Percentiles rank a stretch among this genome's conserved stretches.
These are phyloP conservation scores for Elaeidobius kamerunicus DNA, from an alignment of 2,888 invertebrate species.

Conservation along the genomic window DNA sequence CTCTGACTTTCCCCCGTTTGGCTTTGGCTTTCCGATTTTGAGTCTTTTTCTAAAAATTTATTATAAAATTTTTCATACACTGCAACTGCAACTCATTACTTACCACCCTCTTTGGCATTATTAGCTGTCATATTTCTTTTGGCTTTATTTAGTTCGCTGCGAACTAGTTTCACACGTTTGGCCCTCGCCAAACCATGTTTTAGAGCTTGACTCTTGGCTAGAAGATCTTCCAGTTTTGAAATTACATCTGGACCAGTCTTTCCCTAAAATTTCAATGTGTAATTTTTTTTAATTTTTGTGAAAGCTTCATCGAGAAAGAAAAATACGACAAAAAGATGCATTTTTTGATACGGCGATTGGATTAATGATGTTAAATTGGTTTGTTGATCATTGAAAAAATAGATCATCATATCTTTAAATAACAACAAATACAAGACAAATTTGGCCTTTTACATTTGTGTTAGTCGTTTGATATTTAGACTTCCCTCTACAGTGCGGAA, in stretches of 20 bases:
- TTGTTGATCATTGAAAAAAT: too few species aligned
- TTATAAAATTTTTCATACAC: neutral
- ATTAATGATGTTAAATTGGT: too few species aligned
- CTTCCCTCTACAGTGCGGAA: too few species aligned
- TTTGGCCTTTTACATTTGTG: too few species aligned
- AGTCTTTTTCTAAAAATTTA: neutral
- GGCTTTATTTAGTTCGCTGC: constrained; percentile 57
- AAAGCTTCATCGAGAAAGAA: too few species aligned
- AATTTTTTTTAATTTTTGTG: constrained; percentile 5
- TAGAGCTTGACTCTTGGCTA: constrained; percentile 61
- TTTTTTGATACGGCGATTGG: too few species aligned
- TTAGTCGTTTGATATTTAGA: too few species aligned
- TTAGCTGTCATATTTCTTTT: constrained; percentile 44
- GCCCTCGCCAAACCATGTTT: constrained; percentile 57
- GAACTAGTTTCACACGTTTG: constrained; percentile 57
- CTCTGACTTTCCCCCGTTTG: too few species aligned
- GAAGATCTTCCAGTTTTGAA: constrained; percentile 57
- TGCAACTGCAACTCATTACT: neutral
- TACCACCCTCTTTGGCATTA: constrained; percentile 23
- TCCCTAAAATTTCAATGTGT: constrained; percentile 36
- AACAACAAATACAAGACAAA: too few species aligned
- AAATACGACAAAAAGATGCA: too few species aligned
- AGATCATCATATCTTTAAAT: too few species aligned
- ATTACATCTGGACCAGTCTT: constrained; percentile 48
- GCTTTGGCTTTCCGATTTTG: too few species aligned